Percentiles rank a stretch among this genome's conserved stretches.
Conservation (phyloP, 2,797 vertebrate species). For the Hafferia zeledoni region DNA sequence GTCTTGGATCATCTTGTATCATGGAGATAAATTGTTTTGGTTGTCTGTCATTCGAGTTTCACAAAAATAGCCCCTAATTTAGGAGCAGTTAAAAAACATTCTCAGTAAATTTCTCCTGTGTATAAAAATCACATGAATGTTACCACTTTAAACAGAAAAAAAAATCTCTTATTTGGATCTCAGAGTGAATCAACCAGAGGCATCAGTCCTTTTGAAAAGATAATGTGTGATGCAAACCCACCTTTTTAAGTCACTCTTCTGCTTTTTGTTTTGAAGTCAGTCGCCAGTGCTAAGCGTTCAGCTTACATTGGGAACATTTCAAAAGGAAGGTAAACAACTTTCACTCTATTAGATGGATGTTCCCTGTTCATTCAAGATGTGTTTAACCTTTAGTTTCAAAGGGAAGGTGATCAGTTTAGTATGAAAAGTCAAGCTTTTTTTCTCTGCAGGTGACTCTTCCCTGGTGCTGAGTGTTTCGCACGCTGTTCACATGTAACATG, state of each 20-base stretch:
- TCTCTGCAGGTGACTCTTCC: neutral
- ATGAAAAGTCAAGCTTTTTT: neutral
- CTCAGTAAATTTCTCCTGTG: neutral
- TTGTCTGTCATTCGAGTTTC: neutral
- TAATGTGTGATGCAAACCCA: neutral
- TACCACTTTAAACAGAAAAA: neutral
- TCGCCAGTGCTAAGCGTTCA: neutral
- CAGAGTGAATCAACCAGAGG: neutral
- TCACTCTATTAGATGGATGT: neutral
- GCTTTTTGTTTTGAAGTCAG: neutral
- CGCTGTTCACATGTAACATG: fast-evolving
- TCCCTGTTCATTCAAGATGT: neutral
- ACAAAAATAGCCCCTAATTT: neutral
- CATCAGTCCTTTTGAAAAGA: neutral
- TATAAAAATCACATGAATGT: neutral
- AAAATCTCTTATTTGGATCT: neutral
- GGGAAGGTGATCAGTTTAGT: neutral
- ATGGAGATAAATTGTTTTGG: neutral
- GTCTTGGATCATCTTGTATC: neutral
- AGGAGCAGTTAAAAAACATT: neutral
- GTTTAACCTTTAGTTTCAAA: constrained; percentile 4
- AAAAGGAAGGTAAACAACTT: neutral
- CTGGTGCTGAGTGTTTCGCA: neutral
- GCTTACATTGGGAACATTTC: neutral
- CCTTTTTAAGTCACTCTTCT: neutral